A percentile compares a stretch with the other conserved stretches of the same genome.
phyloP scores from a whole-genome alignment of 2,113 vertebrate genomes.

The Perccottus glenii region DNA sequence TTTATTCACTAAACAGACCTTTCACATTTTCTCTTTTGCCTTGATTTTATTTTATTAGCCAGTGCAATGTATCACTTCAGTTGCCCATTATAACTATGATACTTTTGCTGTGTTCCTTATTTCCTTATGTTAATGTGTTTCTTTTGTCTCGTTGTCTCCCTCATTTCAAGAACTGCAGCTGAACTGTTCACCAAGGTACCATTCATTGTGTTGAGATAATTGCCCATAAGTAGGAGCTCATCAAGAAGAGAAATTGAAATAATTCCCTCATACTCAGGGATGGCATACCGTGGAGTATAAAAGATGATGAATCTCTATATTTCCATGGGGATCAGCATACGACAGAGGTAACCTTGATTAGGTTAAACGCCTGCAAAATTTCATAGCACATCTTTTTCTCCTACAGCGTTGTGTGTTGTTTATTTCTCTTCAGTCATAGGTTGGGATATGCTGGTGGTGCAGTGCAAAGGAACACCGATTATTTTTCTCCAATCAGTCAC shows the following conservation, averaged over 20 bases:
- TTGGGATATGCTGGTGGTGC: conserved; percentile 29
- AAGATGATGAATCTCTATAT: conserved; percentile 82
- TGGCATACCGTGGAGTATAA: conserved; percentile 77
- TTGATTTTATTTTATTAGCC: no score
- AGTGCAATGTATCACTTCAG: no score
- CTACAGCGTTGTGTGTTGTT: not conserved
- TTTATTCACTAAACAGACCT: no score
- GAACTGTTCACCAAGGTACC: conserved; percentile 68
- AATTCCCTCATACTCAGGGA: conserved; percentile 78
- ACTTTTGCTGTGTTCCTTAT: not conserved
- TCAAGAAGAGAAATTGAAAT: conserved; percentile 84
- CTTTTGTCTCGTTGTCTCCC: conserved; percentile 25
- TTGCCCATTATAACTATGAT: no score
- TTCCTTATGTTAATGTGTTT: not conserved
- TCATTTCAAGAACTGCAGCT: conserved; percentile 47
- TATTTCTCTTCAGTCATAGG: conserved; percentile 35
- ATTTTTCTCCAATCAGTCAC: conserved; percentile 62
- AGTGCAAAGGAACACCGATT: conserved; percentile 42
- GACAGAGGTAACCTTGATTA: conserved; percentile 78
- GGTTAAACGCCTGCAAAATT: conserved; percentile 69
- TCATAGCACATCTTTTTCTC: conserved; percentile 31
- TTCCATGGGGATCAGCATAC: conserved; percentile 74
- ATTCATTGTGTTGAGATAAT: conserved; percentile 82
- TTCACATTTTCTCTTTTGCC: no score
- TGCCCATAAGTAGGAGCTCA: conserved; percentile 82